Evolutionary conservation across 2,797 vertebrate species (phyloP), one percentile per base, ranked within the genome.

Genomic region (Micrastur ruficollis): DNA sequence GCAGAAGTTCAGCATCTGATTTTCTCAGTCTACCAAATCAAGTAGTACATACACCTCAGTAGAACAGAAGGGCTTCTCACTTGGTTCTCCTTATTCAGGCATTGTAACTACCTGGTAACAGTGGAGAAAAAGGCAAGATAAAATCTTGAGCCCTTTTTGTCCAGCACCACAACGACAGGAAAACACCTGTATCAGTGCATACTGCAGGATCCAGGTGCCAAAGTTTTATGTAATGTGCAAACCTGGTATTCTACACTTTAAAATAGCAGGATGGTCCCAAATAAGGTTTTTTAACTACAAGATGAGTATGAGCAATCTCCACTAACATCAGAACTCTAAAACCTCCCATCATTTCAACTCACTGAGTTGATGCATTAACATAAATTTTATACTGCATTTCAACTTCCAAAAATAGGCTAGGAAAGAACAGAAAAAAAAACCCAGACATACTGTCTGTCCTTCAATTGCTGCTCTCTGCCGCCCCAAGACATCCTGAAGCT

Each of bases 401-500:
- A 34, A 55, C 46, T 27, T 31, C 29, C 17, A 34, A 38, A 56
- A 62, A 8, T 3, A 42, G 17, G 13, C 14, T 31, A 14, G 31
- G 34, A 74, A 67, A 83, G 49, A 42, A 22, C 0, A 73, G 21
- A 15, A 36, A 8, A 36, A 8, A 36, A 34, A 2, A 0, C 7
- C n/a, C 50, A 72, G 42, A 58, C 93, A 94, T 98, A 99, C 99
- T 63, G 98, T 98, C 96, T 99, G 99, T 47, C 99, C 99, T 97
- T 99, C 99, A 32, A 99, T 97, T 0, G 99, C 99, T 12, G 99
- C 99, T 95, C 99, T 98, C 96, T 99, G 99, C 53, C 99, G 96
- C 56, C 99, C 99, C 6, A 99, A 86, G 78, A 99, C 98, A 4
- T 99, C 99, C 84, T 99, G 99, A 23, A 99, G 98, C 98, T 99